Evolutionary conservation across 1,140 invertebrate genomes (phyloP), one percentile per base, ranked within the genome.

Genomic region (Eupristina koningsbergeri): DNA sequence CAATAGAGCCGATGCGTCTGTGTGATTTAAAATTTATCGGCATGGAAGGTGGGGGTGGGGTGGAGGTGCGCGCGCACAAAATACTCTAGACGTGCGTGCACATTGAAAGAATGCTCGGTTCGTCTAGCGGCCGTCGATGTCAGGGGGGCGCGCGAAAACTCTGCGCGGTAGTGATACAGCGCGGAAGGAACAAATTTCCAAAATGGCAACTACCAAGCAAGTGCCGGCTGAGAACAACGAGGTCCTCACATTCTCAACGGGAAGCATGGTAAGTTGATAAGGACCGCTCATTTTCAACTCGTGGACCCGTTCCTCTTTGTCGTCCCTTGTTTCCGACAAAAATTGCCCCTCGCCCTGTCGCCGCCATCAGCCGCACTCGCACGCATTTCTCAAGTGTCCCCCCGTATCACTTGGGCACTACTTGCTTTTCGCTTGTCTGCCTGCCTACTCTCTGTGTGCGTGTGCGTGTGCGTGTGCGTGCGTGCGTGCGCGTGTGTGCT

Each of bases 141-240:
- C 13, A 1, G 1, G 34, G n/a, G 31, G 34, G 74, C 22, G 74
- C 53, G 53, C 11, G 45, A 64, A 64, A 64, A 64, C n/a, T 41
- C 45, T 78, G 77, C 77, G 77, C 77, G 69, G 29, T 6, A 29
- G 31, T 31, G 15, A 13, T 6, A 45, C 80, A 34, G 80, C 80
- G 80, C 73, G 73, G 73, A 81, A 82, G 73, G 73, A 82, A 76
- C 73, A 34, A 85, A 85, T 85, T 71, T 81, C 78, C 84, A 85
- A 85, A 85, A 85, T 85, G 84, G 84, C 84, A 79, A 81, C 84
- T 47, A 78, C 84, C 58, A 74, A 85, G 79, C 84, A 85, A 85
- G 84, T 85, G 84, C 84, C 84, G 84, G 84, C 64, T 58, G 61
- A 31, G 29, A 85, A 50, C 79, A 85, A 71, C 79, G 79, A 85